Conservation (phyloP, 2,888 invertebrate genomes). For the Magallana nippona region DNA sequence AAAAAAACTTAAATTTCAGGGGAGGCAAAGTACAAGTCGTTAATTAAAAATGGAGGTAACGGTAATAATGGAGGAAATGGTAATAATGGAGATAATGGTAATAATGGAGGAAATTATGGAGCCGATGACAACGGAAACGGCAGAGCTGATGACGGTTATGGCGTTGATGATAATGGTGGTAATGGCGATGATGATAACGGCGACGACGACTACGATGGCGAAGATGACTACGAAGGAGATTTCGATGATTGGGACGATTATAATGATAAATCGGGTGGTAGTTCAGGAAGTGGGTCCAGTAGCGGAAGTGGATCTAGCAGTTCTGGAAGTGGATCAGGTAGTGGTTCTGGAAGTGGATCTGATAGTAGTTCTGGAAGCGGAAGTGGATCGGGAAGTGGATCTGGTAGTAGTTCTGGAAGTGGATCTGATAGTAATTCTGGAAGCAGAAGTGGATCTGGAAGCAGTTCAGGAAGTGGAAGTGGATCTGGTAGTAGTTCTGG, state of each 20-base stretch:
- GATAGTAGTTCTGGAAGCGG: neutral
- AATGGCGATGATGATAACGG: neutral
- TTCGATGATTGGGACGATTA: too few relatives aligned
- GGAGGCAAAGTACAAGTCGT: slow-evolving; percentile 1
- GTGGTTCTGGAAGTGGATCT: neutral
- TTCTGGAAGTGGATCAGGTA: slow-evolving; percentile 15
- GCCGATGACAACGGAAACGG: neutral
- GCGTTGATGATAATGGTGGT: neutral
- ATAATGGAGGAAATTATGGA: neutral
- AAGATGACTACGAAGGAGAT: neutral
- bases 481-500: neutral
- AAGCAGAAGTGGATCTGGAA: neutral
- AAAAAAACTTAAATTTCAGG: neutral
- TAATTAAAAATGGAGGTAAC: slow-evolving; percentile 1
- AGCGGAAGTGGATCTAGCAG: neutral
- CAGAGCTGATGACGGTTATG: neutral
- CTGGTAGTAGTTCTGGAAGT: too few relatives aligned
- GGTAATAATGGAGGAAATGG: neutral
- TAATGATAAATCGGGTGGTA: neutral
- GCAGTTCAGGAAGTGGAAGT: neutral
- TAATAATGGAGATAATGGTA: neutral
- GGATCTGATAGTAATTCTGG: too few relatives aligned
- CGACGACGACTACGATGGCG: neutral
- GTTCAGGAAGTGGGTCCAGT: neutral
- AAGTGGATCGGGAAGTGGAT: neutral